Conservation (phyloP, 2,797 vertebrate genomes). For the Pseudocheirus occidentalis region DNA sequence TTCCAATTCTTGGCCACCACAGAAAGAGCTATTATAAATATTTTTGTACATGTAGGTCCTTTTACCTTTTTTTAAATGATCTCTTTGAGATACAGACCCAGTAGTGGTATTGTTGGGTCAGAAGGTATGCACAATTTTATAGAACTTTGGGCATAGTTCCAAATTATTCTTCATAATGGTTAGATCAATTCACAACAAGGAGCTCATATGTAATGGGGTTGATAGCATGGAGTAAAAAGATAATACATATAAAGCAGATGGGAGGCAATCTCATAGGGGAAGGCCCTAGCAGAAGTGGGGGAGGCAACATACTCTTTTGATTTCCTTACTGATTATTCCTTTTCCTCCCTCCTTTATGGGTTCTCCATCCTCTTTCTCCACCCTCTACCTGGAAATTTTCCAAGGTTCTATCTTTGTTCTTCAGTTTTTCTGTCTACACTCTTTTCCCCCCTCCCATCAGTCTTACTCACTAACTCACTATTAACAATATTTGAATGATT, state of each 20-base stretch:
- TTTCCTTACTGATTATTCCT: not conserved
- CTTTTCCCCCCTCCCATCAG: not conserved
- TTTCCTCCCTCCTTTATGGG: no score
- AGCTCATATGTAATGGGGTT: not conserved
- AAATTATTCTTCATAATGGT: no score
- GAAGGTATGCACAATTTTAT: no score
- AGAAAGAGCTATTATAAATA: no score
- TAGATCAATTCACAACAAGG: not conserved
- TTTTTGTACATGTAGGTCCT: no score
- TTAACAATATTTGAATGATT: not conserved
- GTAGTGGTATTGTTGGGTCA: no score
- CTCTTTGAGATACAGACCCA: no score
- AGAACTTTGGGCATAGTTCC: no score
- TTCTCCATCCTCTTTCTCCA: not conserved
- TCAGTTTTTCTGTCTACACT: not conserved
- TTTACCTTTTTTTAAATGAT: no score
- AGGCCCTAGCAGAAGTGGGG: not conserved
- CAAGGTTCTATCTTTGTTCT: not conserved
- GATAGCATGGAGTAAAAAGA: not conserved
- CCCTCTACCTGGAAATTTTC: not conserved
- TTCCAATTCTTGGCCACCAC: no score
- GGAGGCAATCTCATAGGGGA: not conserved
- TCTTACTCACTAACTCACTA: not conserved
- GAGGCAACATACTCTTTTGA: not conserved
- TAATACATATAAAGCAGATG: not conserved